Conservation (phyloP, 2,113 vertebrate species). For the Pachycephala philippinensis region DNA sequence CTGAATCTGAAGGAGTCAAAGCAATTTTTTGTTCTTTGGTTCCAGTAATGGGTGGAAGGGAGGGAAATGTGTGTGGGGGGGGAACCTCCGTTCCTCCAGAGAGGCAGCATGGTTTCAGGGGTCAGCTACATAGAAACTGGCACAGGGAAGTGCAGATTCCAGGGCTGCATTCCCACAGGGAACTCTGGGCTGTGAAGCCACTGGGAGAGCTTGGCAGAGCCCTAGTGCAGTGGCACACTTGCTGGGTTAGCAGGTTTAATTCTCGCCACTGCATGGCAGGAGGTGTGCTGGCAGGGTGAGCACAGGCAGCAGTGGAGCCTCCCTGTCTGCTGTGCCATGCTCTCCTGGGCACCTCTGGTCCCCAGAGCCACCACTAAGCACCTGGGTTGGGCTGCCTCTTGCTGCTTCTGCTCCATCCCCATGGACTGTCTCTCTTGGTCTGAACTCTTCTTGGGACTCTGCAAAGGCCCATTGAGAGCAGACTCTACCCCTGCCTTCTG, state of each 20-base stretch:
- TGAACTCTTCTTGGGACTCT: not conserved
- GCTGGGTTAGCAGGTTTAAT: not conserved
- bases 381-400: not conserved
- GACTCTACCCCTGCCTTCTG: not conserved
- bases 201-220: not conserved
- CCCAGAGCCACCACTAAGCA: accelerated
- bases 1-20: not conserved
- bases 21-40: slow-evolving; percentile 7
- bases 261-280: not conserved
- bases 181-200: accelerated
- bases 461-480: not conserved
- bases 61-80: not conserved
- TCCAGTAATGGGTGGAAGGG: not conserved
- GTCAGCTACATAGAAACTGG: not conserved
- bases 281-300: not conserved
- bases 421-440: accelerated
- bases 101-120: not conserved
- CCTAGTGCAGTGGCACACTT: accelerated
- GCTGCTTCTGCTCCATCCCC: not conserved
- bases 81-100: not conserved
- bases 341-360: not conserved
- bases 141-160: not conserved
- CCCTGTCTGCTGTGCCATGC: not conserved
- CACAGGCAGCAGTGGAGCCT: not conserved
- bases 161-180: not conserved